Evolutionary conservation across 2,888 invertebrate genomes (phyloP).

Genomic region (Chymomyza fuscimana): DNA sequence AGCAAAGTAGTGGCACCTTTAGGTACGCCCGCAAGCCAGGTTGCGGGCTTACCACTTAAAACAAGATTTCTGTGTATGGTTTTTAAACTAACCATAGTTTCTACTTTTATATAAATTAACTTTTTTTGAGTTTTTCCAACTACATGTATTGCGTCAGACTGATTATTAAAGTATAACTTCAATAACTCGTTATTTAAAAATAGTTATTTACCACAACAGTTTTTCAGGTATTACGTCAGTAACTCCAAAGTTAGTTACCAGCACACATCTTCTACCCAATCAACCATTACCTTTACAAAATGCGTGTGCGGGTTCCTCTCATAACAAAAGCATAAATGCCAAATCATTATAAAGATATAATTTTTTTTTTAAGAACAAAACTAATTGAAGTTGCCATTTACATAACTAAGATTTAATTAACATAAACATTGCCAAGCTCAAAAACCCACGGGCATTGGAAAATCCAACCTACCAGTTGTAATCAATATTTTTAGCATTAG

Average conservation of each 20-base stretch:
- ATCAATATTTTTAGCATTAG: slow-evolving; percentile 65
- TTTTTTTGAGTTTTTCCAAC: neutral
- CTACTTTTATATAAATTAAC: too few species aligned
- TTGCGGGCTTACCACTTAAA: too few species aligned
- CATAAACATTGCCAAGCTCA: slow-evolving; percentile 3
- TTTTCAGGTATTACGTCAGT: neutral
- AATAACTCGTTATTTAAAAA: neutral
- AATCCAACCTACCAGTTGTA: slow-evolving; percentile 32
- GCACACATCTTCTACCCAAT: neutral
- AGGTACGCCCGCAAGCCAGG: too few species aligned
- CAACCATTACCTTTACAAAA: neutral
- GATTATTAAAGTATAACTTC: neutral
- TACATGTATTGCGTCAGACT: neutral
- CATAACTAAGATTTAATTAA: slow-evolving; percentile 69
- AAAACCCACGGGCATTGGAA: slow-evolving; percentile 1
- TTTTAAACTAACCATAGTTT: too few species aligned
- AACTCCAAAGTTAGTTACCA: neutral
- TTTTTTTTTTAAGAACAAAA: slow-evolving; percentile 21
- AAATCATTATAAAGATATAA: slow-evolving; percentile 31
- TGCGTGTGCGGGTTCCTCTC: neutral
- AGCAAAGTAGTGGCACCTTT: too few species aligned
- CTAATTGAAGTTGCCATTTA: slow-evolving; percentile 68
- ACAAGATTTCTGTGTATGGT: too few species aligned
- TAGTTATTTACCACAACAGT: neutral
- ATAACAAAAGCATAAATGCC: slow-evolving; percentile 18